These are phyloP conservation scores for Atherix ibis DNA, from an alignment of 2,888 invertebrate genomes.

Conservation along the genomic window DNA sequence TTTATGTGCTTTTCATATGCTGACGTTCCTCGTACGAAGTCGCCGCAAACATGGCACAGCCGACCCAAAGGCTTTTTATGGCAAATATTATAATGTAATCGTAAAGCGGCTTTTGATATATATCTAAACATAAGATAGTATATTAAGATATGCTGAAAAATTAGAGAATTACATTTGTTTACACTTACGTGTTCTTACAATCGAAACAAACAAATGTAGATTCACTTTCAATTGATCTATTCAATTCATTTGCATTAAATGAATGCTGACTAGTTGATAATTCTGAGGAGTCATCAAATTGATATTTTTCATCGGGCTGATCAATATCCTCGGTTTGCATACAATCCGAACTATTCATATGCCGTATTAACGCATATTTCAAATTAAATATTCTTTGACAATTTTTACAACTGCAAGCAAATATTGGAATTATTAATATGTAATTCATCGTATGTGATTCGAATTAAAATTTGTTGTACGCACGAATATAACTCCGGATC, in stretches of 20 bases:
- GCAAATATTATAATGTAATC: slow-evolving; percentile 7
- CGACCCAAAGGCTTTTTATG: slow-evolving; percentile 7
- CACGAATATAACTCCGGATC: slow-evolving; percentile 9
- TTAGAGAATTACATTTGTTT: not conserved
- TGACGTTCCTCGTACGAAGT: slow-evolving; percentile 6
- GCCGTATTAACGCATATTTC: slow-evolving; percentile 8
- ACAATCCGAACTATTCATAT: no score
- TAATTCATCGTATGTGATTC: not conserved
- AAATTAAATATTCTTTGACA: no score
- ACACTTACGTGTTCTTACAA: slow-evolving; percentile 7
- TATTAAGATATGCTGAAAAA: not conserved
- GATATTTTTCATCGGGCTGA: no score
- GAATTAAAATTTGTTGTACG: no score
- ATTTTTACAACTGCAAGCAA: not conserved
- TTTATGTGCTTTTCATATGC: slow-evolving; percentile 7
- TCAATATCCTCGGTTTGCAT: no score
- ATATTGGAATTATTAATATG: no score
- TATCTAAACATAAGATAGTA: slow-evolving; percentile 4
- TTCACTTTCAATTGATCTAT: slow-evolving; percentile 6
- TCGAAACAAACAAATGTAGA: slow-evolving; percentile 7
- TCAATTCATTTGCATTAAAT: slow-evolving; percentile 5
- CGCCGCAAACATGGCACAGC: slow-evolving; percentile 10
- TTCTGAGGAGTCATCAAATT: no score
- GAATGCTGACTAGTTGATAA: slow-evolving; percentile 8
- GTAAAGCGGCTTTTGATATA: slow-evolving; percentile 4